These are phyloP conservation scores for Diorhabda elongata DNA, from an alignment of 1,140 invertebrate genomes.

Conservation along the genomic window DNA sequence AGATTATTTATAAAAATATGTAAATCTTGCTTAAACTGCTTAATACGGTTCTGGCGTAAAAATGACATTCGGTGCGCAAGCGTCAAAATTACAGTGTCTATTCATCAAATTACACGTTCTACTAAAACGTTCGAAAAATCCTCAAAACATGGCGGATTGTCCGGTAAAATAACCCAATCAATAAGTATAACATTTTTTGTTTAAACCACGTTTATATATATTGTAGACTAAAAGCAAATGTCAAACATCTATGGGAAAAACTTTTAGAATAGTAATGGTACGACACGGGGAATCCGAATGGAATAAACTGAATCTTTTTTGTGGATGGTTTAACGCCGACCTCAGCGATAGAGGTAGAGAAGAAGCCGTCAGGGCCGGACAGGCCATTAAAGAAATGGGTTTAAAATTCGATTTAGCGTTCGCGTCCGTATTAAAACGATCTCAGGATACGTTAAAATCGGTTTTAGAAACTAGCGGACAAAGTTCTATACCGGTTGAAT, in stretches of 20 bases:
- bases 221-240: constrained; percentile 17
- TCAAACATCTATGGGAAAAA: constrained; percentile 17
- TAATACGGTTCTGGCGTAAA: too few species aligned
- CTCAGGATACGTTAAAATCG: constrained; percentile 59
- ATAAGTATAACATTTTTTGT: too few species aligned
- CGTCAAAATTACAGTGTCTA: too few species aligned
- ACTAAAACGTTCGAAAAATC: too few species aligned
- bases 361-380: constrained; percentile 67
- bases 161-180: too few species aligned
- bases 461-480: constrained; percentile 59
- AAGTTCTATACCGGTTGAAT: constrained; percentile 53
- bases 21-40: too few species aligned
- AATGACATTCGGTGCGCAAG: too few species aligned
- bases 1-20: too few species aligned
- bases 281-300: constrained; percentile 73
- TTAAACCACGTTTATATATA: too few species aligned
- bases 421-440: constrained; percentile 63
- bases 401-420: constrained; percentile 67
- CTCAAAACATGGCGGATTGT: too few species aligned
- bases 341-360: constrained; percentile 54
- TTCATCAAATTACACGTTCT: too few species aligned
- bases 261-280: constrained; percentile 49
- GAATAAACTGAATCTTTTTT: constrained; percentile 68
- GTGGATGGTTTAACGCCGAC: constrained; percentile 65
- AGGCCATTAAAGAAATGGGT: constrained; percentile 64